Evolutionary conservation across 2,797 vertebrate genomes (phyloP).

Genomic region (Danio tinwini): DNA sequence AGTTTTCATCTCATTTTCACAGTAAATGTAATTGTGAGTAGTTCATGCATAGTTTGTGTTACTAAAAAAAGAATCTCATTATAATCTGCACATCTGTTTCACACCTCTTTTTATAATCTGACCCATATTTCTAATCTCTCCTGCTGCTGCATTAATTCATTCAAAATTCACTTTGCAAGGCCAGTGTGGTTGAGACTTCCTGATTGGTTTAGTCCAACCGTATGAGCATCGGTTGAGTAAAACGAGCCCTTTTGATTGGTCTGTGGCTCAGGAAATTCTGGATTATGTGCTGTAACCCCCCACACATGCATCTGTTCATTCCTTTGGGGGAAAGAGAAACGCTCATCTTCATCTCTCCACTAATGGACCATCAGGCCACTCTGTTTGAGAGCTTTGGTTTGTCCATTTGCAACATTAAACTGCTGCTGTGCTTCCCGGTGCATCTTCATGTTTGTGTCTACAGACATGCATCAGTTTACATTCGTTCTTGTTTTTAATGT

Average conservation of each 20-base stretch:
- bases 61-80: conserved; percentile 17
- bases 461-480: not conserved
- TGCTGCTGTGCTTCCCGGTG: not conserved
- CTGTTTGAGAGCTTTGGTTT: conserved; percentile 10
- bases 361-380: conserved; percentile 24
- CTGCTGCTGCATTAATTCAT: conserved; percentile 7
- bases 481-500: not conserved
- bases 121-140: conserved; percentile 19
- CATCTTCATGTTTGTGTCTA: not conserved
- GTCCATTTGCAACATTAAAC: conserved; percentile 25
- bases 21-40: not conserved
- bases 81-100: conserved; percentile 9
- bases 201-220: not conserved
- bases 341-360: conserved; percentile 3
- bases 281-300: conserved; percentile 16
- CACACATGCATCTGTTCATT: conserved; percentile 14
- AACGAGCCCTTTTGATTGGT: not conserved
- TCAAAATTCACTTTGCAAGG: not conserved
- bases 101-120: conserved; percentile 15
- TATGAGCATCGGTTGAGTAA: not conserved
- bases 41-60: not conserved
- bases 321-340: not conserved
- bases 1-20: not conserved
- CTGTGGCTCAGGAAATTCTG: not conserved
- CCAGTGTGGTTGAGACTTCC: not conserved